Percentiles rank a stretch among this genome's conserved stretches.
phyloP scores from a whole-genome alignment of 2,888 invertebrate species.

The Palloptera scutellata region DNA sequence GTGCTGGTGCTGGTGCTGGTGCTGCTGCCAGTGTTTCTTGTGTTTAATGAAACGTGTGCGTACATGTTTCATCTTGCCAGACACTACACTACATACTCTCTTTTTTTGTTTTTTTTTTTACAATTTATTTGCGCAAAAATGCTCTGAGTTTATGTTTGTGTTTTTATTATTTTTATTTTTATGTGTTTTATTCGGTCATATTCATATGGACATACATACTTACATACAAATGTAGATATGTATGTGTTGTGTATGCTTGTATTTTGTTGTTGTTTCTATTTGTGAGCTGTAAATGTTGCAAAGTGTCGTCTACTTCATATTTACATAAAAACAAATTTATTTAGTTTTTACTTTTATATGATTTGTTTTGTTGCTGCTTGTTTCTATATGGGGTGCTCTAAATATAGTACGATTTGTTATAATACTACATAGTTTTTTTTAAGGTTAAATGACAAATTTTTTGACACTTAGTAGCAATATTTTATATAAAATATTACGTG shows the following conservation, averaged over 20 bases:
- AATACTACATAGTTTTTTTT: conserved; percentile 9
- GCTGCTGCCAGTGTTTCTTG: conserved; percentile 7
- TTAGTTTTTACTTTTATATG: too few species aligned
- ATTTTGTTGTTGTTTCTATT: neutral
- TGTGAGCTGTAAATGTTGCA: conserved; percentile 8
- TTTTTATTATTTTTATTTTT: conserved; percentile 9
- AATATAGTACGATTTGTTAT: conserved; percentile 4
- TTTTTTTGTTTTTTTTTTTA: neutral
- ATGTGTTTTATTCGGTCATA: neutral
- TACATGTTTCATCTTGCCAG: conserved; percentile 35
- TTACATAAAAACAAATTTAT: neutral
- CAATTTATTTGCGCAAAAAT: too few species aligned
- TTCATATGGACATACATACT: neutral
- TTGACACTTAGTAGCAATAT: neutral
- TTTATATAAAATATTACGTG: neutral
- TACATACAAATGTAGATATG: neutral
- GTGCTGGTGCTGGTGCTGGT: conserved; percentile 7
- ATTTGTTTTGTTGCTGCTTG: neutral
- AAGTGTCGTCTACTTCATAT: conserved; percentile 6
- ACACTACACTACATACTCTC: conserved; percentile 2
- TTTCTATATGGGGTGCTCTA: conserved; percentile 27
- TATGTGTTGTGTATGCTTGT: neutral
- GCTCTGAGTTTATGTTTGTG: conserved; percentile 1
- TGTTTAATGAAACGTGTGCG: conserved; percentile 22
- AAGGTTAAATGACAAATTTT: conserved; percentile 20